Evolutionary conservation across 2,113 vertebrate species (phyloP).

Genomic region (Ophiodon elongatus): DNA sequence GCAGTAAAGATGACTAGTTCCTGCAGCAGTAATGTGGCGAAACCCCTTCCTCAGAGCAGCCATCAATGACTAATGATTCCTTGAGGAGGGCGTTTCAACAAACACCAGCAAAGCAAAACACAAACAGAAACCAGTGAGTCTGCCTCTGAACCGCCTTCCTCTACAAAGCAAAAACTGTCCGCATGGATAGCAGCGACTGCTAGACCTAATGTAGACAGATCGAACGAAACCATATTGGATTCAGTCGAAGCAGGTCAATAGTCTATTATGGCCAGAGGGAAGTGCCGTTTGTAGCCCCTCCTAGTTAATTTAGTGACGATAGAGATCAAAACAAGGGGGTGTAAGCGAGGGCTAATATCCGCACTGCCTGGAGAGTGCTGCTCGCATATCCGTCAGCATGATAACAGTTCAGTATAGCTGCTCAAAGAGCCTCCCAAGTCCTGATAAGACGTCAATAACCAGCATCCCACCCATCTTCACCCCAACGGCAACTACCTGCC

Average conservation of each 20-base stretch:
- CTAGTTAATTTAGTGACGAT: constrained; percentile 55
- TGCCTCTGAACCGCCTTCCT: constrained; percentile 17
- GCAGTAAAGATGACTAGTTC: constrained; percentile 39
- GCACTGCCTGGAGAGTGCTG: constrained; percentile 46
- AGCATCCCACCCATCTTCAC: constrained; percentile 46
- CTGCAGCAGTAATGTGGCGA: constrained; percentile 55
- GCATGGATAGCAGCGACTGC: constrained; percentile 19
- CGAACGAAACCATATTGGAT: constrained; percentile 34
- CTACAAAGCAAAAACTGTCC: constrained; percentile 22
- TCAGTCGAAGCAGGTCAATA: constrained; percentile 52
- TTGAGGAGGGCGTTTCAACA: constrained; percentile 61
- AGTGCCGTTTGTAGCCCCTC: constrained; percentile 34
- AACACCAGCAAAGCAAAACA: constrained; percentile 68
- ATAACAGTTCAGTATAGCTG: constrained; percentile 55
- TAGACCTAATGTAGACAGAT: constrained; percentile 49
- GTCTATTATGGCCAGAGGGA: constrained; percentile 56
- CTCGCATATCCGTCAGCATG: constrained; percentile 68
- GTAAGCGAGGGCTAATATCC: constrained; percentile 62
- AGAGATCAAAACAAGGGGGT: constrained; percentile 50
- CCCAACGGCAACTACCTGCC: constrained; percentile 42
- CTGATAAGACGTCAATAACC: constrained; percentile 76
- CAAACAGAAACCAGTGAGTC: constrained; percentile 51
- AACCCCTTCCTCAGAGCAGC: constrained; percentile 64
- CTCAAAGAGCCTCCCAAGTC: constrained; percentile 39
- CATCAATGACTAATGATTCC: constrained; percentile 79